phyloP scores from a whole-genome alignment of 1,140 invertebrate genomes.

The Prorops nasuta region DNA sequence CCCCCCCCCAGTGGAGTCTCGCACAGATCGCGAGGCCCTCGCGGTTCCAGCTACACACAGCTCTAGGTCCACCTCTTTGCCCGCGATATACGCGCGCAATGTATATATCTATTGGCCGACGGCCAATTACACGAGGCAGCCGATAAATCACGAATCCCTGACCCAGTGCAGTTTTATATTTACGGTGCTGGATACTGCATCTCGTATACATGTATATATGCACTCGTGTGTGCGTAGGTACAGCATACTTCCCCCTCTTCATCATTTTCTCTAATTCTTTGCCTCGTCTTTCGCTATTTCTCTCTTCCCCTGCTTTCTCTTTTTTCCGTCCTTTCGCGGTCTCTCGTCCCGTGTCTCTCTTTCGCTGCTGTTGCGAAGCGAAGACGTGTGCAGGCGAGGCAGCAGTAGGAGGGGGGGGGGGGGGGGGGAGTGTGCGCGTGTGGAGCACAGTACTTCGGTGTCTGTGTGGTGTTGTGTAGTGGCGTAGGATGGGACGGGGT shows the following conservation, averaged over 20 bases:
- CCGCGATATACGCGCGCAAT: not conserved
- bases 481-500: constrained; percentile 15
- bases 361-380: no score
- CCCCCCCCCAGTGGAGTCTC: no score
- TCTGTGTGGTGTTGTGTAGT: constrained; percentile 1
- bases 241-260: no score
- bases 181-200: constrained; percentile 23
- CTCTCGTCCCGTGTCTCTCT: constrained; percentile 16
- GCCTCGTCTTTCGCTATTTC: not conserved
- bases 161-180: constrained; percentile 57
- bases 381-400: no score
- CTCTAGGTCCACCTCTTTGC: no score
- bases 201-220: constrained; percentile 10
- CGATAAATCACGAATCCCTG: constrained; percentile 56
- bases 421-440: constrained; percentile 6
- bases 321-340: constrained; percentile 8
- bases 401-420: constrained; percentile 7
- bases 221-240: constrained; percentile 7
- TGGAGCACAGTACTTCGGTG: not conserved
- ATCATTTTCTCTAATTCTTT: no score
- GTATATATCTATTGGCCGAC: constrained; percentile 44
- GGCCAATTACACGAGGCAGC: constrained; percentile 46
- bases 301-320: not conserved
- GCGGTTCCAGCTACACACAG: no score
- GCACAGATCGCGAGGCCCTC: no score